Evolutionary conservation across 1,140 invertebrate genomes (phyloP).

Genomic region (Halictus rubicundus): DNA sequence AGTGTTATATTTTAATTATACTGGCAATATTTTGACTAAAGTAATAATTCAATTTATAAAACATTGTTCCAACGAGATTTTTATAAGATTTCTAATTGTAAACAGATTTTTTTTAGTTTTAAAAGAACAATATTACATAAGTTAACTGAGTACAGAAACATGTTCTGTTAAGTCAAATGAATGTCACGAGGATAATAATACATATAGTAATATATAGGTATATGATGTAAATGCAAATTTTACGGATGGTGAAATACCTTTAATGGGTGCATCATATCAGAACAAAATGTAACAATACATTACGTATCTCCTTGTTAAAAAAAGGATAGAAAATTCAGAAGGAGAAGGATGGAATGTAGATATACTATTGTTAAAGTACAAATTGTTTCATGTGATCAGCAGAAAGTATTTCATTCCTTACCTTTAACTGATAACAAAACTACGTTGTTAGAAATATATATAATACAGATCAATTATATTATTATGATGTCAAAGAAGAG

Average conservation of each 20-base stretch:
- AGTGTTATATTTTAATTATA: too few species aligned
- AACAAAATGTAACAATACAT: not conserved
- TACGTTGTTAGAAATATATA: conserved; percentile 41
- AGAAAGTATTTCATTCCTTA: conserved; percentile 34
- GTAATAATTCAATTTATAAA: not conserved
- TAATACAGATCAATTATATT: conserved; percentile 39
- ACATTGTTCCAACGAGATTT: not conserved
- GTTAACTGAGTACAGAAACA: not conserved
- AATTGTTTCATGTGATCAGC: conserved; percentile 48
- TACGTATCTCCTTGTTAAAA: not conserved
- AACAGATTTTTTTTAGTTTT: too few species aligned
- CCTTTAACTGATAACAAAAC: conserved; percentile 12
- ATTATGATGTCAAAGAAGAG: conserved; percentile 31
- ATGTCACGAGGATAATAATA: not conserved
- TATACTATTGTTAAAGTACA: conserved; percentile 58
- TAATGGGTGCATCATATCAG: not conserved
- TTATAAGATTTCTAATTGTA: not conserved
- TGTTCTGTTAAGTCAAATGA: not conserved
- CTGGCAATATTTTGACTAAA: too few species aligned
- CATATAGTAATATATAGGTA: not conserved
- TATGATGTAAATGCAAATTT: not conserved
- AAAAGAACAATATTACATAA: not conserved
- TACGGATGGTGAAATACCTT: not conserved
- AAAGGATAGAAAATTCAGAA: not conserved
- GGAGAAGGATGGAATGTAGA: conserved; percentile 29